Evolutionary conservation across 1,140 invertebrate genomes (phyloP).

Genomic region (Drosophila triauraria): DNA sequence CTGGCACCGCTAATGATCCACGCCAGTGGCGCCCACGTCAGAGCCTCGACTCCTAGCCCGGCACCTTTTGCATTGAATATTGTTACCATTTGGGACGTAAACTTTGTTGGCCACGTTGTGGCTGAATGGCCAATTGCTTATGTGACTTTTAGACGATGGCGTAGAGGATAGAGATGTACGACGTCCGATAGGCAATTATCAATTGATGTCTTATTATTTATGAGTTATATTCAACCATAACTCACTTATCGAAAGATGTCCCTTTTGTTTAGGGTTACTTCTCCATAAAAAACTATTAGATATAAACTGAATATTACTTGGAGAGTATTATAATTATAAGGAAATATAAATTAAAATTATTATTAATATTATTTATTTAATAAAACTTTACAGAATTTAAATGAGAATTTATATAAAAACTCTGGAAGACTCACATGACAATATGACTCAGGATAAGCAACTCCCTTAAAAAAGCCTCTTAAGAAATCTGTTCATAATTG

Average conservation of each 20-base stretch:
- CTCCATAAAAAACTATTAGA: too few relatives aligned
- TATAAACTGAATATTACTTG: too few relatives aligned
- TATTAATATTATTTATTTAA: too few relatives aligned
- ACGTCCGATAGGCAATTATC: slow-evolving; percentile 19
- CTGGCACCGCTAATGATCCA: slow-evolving; percentile 71
- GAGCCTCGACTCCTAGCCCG: slow-evolving; percentile 18
- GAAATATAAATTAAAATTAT: too few relatives aligned
- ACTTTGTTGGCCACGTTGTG: slow-evolving; percentile 32
- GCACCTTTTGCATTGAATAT: slow-evolving; percentile 12
- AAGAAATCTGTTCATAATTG: slow-evolving; percentile 48
- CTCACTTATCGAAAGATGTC: not conserved
- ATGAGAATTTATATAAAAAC: too few relatives aligned
- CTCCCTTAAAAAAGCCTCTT: not conserved
- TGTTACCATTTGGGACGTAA: slow-evolving; percentile 15
- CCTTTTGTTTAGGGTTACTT: too few relatives aligned
- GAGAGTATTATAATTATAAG: too few relatives aligned
- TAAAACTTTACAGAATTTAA: too few relatives aligned
- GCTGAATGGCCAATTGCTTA: slow-evolving; percentile 35
- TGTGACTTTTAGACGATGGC: slow-evolving; percentile 29
- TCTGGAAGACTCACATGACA: not conserved
- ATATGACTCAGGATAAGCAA: not conserved
- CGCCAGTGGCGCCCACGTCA: slow-evolving; percentile 69
- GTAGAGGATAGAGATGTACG: slow-evolving; percentile 3
- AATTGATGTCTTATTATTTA: slow-evolving; percentile 16
- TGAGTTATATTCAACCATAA: not conserved